These are phyloP conservation scores for Heteromurus nitidus DNA, from an alignment of 2,888 invertebrate genomes.

Conservation along the genomic window DNA sequence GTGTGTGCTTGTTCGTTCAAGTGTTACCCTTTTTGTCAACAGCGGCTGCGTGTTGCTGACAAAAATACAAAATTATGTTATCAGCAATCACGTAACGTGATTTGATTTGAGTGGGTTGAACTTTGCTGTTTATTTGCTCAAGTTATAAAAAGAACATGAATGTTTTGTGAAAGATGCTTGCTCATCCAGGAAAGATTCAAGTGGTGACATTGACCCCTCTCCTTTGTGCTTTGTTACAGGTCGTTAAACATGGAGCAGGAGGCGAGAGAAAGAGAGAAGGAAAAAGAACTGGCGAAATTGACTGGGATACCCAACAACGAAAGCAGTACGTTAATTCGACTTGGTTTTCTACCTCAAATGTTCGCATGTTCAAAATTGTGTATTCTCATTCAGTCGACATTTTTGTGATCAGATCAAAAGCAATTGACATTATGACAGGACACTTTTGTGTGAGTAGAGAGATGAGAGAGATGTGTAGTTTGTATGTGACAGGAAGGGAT, in stretches of 20 bases:
- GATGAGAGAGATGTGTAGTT: too few relatives aligned
- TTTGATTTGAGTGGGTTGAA: too few relatives aligned
- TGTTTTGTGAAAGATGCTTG: too few relatives aligned
- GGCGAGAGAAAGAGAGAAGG: constrained; percentile 87
- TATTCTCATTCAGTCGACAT: too few relatives aligned
- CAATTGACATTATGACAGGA: too few relatives aligned
- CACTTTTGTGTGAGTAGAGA: too few relatives aligned
- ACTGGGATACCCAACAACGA: constrained; percentile 79
- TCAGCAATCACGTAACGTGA: not conserved
- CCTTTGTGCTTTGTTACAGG: constrained; percentile 79
- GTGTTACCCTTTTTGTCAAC: not conserved
- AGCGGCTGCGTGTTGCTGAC: constrained; percentile 2
- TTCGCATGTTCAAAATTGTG: too few relatives aligned
- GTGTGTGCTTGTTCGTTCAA: not conserved
- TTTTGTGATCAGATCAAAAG: too few relatives aligned
- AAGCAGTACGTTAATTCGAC: constrained; percentile 76
- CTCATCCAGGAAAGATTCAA: too few relatives aligned
- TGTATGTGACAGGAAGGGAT: too few relatives aligned
- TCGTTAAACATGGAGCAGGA: constrained; percentile 97
- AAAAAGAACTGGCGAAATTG: constrained; percentile 83
- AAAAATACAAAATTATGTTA: not conserved
- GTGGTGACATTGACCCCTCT: constrained; percentile 48
- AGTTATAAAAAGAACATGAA: too few relatives aligned
- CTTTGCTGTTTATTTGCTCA: too few relatives aligned
- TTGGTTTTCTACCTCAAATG: not conserved